Evolutionary conservation across 1,140 invertebrate genomes (phyloP).

Genomic region (Steinernema feltiae): DNA sequence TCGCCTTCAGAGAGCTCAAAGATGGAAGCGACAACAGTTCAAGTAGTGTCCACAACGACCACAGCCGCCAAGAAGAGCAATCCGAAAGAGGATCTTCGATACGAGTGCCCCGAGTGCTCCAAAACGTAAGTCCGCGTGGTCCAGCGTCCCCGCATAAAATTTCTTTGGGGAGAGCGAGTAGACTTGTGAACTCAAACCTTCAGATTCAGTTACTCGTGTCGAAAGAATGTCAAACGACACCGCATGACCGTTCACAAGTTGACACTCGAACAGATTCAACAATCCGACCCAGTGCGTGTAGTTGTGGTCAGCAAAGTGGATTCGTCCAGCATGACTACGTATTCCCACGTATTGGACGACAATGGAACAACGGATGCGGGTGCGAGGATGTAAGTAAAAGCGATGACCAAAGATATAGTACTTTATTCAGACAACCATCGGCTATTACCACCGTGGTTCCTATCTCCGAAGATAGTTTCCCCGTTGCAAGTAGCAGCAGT

Average conservation of each 20-base stretch:
- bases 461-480: background rate
- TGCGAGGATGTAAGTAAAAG: background rate
- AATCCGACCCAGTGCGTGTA: background rate
- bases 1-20: too few species aligned
- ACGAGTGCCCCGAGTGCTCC: background rate
- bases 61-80: background rate
- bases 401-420: background rate
- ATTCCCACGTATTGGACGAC: background rate
- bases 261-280: constrained; percentile 25
- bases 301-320: background rate
- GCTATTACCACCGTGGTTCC: background rate
- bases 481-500: background rate
- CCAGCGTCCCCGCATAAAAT: background rate
- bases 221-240: constrained; percentile 49
- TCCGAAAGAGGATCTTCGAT: background rate
- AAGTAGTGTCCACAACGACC: background rate
- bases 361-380: background rate
- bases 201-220: constrained; percentile 43
- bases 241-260: constrained; percentile 46
- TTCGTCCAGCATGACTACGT: constrained; percentile 3
- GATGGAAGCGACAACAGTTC: too few species aligned
- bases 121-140: background rate
- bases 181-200: background rate
- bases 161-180: background rate
- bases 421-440: background rate